Evolutionary conservation across 2,113 vertebrate species (phyloP).

Genomic region (Psilopogon haemacephalus): DNA sequence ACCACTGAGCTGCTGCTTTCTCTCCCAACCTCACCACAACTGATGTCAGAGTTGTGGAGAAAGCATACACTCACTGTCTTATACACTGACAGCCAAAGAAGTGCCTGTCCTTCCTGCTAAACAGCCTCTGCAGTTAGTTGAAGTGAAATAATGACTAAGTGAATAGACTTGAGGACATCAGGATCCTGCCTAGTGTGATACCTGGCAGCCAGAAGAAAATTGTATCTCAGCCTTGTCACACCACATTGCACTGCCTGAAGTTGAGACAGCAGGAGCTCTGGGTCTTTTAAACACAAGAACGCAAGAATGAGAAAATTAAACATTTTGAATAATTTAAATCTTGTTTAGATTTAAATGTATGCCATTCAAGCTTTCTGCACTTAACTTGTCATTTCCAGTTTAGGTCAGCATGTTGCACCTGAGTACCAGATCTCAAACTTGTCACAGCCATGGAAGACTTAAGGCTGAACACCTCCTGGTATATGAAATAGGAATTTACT

Average conservation of each 20-base stretch:
- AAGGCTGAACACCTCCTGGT: neutral
- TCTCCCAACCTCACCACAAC: neutral
- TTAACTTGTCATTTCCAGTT: neutral
- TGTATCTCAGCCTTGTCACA: neutral
- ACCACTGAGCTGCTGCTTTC: neutral
- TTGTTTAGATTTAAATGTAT: neutral
- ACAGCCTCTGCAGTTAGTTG: constrained; percentile 18
- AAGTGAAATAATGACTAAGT: constrained; percentile 26
- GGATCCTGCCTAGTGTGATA: constrained; percentile 17
- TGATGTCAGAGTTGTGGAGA: neutral
- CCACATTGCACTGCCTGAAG: neutral
- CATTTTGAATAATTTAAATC: neutral
- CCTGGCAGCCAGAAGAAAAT: constrained; percentile 1
- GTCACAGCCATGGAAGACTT: neutral
- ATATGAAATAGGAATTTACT: neutral
- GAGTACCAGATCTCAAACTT: neutral
- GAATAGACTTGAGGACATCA: constrained; percentile 5
- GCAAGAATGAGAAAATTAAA: neutral
- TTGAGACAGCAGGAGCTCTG: neutral
- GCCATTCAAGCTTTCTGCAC: neutral
- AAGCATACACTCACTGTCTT: neutral
- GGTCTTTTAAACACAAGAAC: neutral
- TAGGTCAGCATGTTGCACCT: neutral
- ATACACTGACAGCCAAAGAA: neutral
- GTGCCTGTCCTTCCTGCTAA: neutral